These are phyloP conservation scores for Ophthalmolycus amberensis DNA, from an alignment of 2,113 vertebrate species.

Conservation along the genomic window DNA sequence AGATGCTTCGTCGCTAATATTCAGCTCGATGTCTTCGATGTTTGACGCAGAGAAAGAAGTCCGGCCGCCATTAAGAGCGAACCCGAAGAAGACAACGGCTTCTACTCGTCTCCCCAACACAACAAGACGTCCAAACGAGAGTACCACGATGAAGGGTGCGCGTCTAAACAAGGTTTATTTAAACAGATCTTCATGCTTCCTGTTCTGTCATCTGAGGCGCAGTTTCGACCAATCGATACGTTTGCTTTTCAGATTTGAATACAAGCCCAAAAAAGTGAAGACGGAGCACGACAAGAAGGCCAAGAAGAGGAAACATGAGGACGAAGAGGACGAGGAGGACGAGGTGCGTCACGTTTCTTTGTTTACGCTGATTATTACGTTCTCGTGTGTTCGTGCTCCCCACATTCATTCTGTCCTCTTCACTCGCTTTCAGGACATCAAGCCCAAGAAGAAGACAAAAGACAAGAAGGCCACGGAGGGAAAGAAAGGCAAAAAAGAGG, in stretches of 20 bases:
- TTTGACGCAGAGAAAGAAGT: slow-evolving; percentile 76
- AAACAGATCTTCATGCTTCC: neutral
- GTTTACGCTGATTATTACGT: neutral
- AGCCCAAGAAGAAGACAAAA: slow-evolving; percentile 94
- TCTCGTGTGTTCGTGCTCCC: neutral
- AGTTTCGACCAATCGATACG: neutral
- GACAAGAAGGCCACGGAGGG: slow-evolving; percentile 87
- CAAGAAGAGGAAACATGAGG: slow-evolving; percentile 93
- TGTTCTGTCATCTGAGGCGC: neutral
- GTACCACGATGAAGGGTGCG: slow-evolving; percentile 91
- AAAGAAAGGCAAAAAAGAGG: slow-evolving; percentile 93
- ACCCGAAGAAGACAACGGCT: slow-evolving; percentile 89
- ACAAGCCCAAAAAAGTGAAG: slow-evolving; percentile 96
- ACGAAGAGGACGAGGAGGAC: slow-evolving; percentile 80
- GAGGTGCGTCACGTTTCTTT: slow-evolving; percentile 60
- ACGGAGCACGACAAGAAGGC: slow-evolving; percentile 92
- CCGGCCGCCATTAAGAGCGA: slow-evolving; percentile 91
- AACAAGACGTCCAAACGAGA: slow-evolving; percentile 90
- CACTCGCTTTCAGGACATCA: slow-evolving; percentile 83
- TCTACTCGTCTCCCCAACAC: slow-evolving; percentile 86
- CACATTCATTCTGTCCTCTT: slow-evolving; percentile 3
- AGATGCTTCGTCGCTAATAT: slow-evolving; percentile 13
- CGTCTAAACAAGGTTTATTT: slow-evolving; percentile 38
- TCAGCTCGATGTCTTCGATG: slow-evolving; percentile 21
- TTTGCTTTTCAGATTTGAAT: slow-evolving; percentile 85